Conservation (phyloP, 1,140 invertebrate genomes). For the Ruditapes philippinarum region DNA sequence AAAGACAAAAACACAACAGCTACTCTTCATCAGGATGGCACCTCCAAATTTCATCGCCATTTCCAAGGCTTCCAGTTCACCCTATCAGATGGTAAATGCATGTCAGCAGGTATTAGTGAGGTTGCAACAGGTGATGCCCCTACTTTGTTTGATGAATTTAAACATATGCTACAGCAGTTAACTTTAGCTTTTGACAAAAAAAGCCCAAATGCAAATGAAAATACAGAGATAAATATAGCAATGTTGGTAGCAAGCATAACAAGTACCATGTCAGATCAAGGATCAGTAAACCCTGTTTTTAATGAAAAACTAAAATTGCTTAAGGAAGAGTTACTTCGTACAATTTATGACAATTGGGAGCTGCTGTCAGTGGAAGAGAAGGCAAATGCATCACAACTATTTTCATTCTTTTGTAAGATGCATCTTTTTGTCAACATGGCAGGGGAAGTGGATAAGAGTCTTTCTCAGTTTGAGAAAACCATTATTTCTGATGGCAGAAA, state of each 20-base stretch:
- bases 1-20: background rate
- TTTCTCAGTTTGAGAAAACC: background rate
- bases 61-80: constrained; percentile 46
- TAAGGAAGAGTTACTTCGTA: constrained; percentile 28
- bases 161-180: background rate
- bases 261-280: constrained; percentile 65
- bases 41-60: constrained; percentile 49
- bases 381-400: background rate
- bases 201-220: background rate
- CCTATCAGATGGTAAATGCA: background rate
- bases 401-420: constrained; percentile 58
- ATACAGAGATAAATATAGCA: background rate
- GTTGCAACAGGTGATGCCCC: background rate
- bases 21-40: constrained; percentile 51
- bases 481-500: background rate
- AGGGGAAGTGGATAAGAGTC: background rate
- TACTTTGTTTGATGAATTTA: background rate
- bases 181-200: background rate
- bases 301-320: background rate
- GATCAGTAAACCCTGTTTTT: constrained; percentile 44
- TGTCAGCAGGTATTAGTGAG: background rate
- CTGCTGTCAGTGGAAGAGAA: background rate
- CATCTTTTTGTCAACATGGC: constrained; percentile 1
- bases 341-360: constrained; percentile 30
- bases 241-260: constrained; percentile 18